Evolutionary conservation across 2,113 vertebrate species (phyloP).

Genomic region (Melanostigma gelatinosum): DNA sequence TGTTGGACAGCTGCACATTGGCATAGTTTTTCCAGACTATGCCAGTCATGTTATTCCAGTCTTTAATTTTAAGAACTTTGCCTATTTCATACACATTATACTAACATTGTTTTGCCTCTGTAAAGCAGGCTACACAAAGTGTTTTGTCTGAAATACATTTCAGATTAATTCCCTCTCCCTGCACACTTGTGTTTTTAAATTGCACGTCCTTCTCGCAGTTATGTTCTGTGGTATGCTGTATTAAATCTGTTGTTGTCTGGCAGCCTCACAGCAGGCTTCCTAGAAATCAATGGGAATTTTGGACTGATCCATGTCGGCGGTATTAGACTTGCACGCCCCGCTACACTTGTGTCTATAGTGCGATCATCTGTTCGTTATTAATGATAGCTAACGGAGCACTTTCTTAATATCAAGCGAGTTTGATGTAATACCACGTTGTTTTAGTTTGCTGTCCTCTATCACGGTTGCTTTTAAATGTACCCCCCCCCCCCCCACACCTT

Average conservation of each 20-base stretch:
- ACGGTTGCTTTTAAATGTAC: not conserved
- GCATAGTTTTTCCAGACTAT: slow-evolving; percentile 8
- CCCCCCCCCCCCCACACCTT: not conserved
- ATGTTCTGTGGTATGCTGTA: not conserved
- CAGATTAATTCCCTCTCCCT: not conserved
- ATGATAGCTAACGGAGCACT: accelerated
- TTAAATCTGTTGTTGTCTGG: slow-evolving; percentile 34
- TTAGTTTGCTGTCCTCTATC: not conserved
- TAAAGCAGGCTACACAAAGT: not conserved
- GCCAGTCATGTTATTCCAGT: too few relatives aligned
- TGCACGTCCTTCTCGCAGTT: not conserved
- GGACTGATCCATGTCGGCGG: slow-evolving; percentile 57
- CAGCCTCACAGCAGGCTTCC: slow-evolving; percentile 56
- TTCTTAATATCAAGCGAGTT: accelerated
- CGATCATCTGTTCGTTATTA: not conserved
- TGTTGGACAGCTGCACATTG: slow-evolving; percentile 33
- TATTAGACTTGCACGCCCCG: accelerated
- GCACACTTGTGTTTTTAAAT: not conserved
- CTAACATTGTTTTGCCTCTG: not conserved
- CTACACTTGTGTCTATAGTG: not conserved
- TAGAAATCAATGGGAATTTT: slow-evolving; percentile 68
- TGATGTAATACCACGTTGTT: not conserved
- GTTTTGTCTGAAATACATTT: slow-evolving; percentile 2
- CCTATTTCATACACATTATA: not conserved
- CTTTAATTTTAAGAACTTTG: not conserved